phyloP scores from a whole-genome alignment of 2,113 vertebrate genomes.

The Platanista minor region DNA sequence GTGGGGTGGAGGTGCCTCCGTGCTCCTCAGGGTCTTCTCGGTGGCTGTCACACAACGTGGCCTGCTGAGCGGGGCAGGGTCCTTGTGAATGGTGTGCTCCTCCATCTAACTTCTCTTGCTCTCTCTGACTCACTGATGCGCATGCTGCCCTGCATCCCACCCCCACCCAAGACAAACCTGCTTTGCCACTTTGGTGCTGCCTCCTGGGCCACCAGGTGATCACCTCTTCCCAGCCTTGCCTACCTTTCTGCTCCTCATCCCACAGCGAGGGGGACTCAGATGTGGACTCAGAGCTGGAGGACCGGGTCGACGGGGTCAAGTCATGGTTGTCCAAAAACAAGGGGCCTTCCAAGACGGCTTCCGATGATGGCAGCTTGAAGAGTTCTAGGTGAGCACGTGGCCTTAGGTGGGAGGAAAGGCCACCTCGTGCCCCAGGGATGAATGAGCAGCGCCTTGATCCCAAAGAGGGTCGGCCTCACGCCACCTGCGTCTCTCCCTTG shows the following conservation, averaged over 20 bases:
- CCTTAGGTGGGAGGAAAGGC: not conserved
- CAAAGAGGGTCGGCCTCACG: not conserved
- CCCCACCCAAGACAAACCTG: not conserved
- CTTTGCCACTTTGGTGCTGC: not conserved
- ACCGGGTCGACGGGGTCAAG: conserved; percentile 94
- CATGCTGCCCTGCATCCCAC: conserved; percentile 25
- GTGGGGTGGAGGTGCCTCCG: not conserved
- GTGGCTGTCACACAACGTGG: not conserved
- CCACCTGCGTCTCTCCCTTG: not conserved
- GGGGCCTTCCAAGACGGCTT: conserved; percentile 89
- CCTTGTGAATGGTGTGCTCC: not conserved
- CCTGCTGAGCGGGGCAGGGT: not conserved
- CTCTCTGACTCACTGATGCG: not conserved
- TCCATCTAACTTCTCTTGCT: conserved; percentile 25
- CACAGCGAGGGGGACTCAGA: conserved; percentile 92
- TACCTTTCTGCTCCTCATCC: conserved; percentile 42
- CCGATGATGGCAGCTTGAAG: conserved; percentile 94
- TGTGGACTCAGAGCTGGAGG: conserved; percentile 92
- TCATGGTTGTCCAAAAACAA: conserved; percentile 94
- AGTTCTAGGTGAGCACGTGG: conserved; percentile 89
- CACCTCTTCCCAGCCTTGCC: not conserved
- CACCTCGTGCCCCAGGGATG: fast-evolving
- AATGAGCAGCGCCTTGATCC: not conserved
- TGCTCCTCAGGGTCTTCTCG: not conserved
- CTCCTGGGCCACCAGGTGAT: not conserved